A percentile compares a stretch with the other conserved stretches of the same genome.
These are phyloP conservation scores for Pseudomugil gertrudae DNA, from an alignment of 2,797 vertebrate species.

Conservation along the genomic window DNA sequence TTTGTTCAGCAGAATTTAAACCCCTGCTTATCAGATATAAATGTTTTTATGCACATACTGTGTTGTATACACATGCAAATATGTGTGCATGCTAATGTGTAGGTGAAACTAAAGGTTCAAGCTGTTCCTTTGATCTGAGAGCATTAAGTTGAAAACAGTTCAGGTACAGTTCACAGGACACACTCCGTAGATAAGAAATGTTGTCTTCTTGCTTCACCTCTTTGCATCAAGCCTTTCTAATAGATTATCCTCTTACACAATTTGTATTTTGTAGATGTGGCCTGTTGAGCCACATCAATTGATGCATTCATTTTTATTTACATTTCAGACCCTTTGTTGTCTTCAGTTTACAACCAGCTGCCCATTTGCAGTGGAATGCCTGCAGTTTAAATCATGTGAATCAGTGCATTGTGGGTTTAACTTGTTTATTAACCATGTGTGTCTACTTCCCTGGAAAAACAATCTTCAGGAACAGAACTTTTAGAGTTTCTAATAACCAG, in stretches of 20 bases:
- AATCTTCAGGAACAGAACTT: conserved; percentile 18
- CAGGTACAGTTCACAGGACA: conserved; percentile 77
- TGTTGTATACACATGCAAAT: conserved; percentile 41
- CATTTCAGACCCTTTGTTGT: conserved; percentile 50
- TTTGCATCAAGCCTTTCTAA: conserved; percentile 39
- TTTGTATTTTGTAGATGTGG: conserved; percentile 61
- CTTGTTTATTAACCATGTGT: conserved; percentile 33
- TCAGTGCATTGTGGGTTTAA: conserved; percentile 35
- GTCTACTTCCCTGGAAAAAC: conserved; percentile 38
- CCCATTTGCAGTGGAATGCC: conserved; percentile 47
- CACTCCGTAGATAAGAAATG: conserved; percentile 66
- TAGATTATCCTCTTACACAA: conserved; percentile 46
- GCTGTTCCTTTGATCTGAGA: conserved; percentile 64
- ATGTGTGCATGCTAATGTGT: conserved; percentile 42
- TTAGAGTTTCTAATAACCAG: conserved; percentile 29
- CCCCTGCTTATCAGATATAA: conserved; percentile 38
- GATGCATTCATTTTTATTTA: conserved; percentile 62
- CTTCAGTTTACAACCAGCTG: conserved; percentile 34
- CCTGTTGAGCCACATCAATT: conserved; percentile 54
- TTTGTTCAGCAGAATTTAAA: conserved; percentile 36
- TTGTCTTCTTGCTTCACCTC: conserved; percentile 65
- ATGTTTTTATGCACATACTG: conserved; percentile 51
- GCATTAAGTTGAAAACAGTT: conserved; percentile 54
- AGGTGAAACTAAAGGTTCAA: conserved; percentile 40
- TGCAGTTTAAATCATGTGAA: conserved; percentile 40